Evolutionary conservation across 2,113 vertebrate species (phyloP).

Genomic region (Malurus elegans): DNA sequence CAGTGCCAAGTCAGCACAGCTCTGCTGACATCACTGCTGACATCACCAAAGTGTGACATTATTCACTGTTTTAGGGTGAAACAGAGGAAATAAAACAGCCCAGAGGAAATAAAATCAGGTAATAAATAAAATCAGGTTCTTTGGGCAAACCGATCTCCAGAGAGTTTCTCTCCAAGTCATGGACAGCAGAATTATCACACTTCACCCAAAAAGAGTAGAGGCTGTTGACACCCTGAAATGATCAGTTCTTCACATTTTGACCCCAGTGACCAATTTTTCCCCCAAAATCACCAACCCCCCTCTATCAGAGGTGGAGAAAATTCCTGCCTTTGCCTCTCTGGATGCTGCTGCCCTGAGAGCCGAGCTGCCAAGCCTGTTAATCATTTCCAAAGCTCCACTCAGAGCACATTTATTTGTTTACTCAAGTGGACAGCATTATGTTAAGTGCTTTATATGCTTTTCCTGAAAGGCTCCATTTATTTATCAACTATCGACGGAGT

Average conservation of each 20-base stretch:
- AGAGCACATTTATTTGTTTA: constrained; percentile 65
- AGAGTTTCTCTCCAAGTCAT: neutral
- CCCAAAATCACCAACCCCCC: rapidly evolving
- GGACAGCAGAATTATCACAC: neutral
- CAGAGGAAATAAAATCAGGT: neutral
- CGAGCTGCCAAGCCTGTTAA: neutral
- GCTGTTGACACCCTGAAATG: neutral
- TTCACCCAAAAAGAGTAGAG: neutral
- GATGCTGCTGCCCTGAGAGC: neutral
- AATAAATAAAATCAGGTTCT: neutral
- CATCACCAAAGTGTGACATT: neutral
- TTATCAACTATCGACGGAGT: constrained; percentile 60
- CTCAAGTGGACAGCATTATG: constrained; percentile 55
- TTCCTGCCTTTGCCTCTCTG: neutral
- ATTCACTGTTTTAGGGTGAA: neutral
- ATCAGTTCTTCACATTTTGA: neutral
- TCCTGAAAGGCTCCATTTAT: constrained; percentile 57
- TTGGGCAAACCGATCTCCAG: neutral
- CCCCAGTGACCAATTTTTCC: neutral
- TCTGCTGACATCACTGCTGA: neutral
- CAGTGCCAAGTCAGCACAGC: neutral
- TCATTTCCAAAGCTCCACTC: constrained; percentile 12
- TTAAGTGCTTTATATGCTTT: constrained; percentile 58
- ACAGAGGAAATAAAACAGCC: neutral
- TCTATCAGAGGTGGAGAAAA: neutral